Evolutionary conservation across 2,113 vertebrate species (phyloP), one percentile per base, ranked within the genome.

Genomic region (Setophaga petechia): DNA sequence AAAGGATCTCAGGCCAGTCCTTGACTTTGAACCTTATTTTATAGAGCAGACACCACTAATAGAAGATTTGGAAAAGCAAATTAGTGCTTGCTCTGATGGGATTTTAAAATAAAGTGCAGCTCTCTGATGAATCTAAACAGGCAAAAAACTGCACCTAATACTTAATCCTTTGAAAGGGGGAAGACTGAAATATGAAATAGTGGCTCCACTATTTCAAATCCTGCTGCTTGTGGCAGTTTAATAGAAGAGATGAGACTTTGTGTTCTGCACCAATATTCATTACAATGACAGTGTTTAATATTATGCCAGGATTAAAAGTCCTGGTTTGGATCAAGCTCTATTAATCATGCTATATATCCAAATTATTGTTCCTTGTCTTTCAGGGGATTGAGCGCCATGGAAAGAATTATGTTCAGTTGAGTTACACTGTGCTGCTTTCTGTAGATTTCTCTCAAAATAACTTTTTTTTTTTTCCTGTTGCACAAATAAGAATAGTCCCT

Each of bases 251-350:
- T 91, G 90, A 80, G 82, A 47, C 85, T 88, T 77, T 93, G 74
- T 92, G 81, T 95, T 93, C 90, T 62, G 85, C 75, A 67, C 87
- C 90, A 86, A 91, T 94, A 87, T 89, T 94, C 89, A 91, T 95
- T 95, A 87, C 13, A 15, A 54, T 95, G 95, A 82, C 84, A 91
- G 79, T 84, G 79, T 90, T 96, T 94, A 93, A 95, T 90, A 85
- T 59, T 87, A 39, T 77, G 87, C 39, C 76, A 87, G 82, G 86
- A 95, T 95, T 95, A 90, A 86, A 89, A 91, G 87, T 91, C 67
- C 55, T 83, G 79, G 22, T 96, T 91, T 83, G 55, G 75, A 89
- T 91, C 87, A 95, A 90, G 67, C 41, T 80, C 15, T 87, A 94
- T 95, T 95, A 96, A 87, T 88, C 90, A 77, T 47, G 54, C 75